Evolutionary conservation across 2,113 vertebrate species (phyloP).

Genomic region (Phocoena phocoena): DNA sequence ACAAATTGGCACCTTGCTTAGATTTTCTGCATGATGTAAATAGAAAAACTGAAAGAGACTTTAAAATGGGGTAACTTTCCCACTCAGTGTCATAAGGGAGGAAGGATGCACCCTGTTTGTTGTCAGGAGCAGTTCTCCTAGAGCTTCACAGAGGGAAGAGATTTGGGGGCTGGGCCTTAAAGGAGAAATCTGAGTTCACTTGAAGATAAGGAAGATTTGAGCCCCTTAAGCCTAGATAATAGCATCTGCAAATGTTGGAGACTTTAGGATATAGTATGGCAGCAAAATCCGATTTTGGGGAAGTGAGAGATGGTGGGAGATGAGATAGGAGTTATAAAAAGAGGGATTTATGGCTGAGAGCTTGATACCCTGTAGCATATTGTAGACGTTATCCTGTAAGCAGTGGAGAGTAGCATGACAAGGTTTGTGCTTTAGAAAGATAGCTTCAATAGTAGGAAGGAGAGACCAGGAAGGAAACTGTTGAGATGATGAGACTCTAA

Average conservation of each 20-base stretch:
- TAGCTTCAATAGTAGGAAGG: neutral
- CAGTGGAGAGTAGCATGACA: neutral
- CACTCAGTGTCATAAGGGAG: neutral
- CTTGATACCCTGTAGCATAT: neutral
- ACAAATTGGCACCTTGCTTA: neutral
- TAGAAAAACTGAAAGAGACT: neutral
- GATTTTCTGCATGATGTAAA: neutral
- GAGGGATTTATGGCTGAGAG: neutral
- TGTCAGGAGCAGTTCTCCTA: neutral
- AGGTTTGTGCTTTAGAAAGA: neutral
- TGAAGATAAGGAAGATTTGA: neutral
- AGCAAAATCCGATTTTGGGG: neutral
- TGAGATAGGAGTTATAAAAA: neutral
- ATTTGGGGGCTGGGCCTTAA: neutral
- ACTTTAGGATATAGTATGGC: neutral
- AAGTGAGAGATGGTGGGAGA: neutral
- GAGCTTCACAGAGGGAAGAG: neutral
- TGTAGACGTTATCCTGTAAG: neutral
- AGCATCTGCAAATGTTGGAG: neutral
- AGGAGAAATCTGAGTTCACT: neutral
- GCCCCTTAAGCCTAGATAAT: neutral
- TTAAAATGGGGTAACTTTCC: neutral
- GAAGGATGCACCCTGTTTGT: neutral
- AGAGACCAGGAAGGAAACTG: neutral
- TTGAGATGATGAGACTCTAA: neutral